phyloP scores from a whole-genome alignment of 2,113 vertebrate genomes.

The Garra rufa region DNA sequence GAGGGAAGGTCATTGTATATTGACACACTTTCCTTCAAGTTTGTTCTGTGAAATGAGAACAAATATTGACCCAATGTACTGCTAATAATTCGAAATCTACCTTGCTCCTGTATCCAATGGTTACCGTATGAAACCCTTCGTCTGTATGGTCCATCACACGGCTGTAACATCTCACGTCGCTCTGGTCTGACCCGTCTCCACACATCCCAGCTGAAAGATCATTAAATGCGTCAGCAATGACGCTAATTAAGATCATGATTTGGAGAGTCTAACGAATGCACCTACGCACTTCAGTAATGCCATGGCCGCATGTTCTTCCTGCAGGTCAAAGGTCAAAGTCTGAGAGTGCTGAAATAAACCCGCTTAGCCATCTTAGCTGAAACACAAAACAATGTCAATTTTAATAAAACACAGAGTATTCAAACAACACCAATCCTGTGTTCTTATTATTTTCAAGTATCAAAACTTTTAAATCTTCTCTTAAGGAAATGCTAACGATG shows the following conservation, averaged over 20 bases:
- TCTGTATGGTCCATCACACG: background rate
- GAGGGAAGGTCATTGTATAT: background rate
- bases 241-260: background rate
- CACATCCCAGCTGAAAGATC: background rate
- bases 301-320: background rate
- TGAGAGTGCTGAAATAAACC: background rate
- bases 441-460: too few relatives aligned
- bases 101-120: constrained; percentile 26
- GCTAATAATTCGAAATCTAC: constrained; percentile 4
- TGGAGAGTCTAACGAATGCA: background rate
- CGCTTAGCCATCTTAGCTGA: background rate
- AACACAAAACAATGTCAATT: background rate
- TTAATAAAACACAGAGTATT: background rate
- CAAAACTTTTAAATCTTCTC: too few relatives aligned
- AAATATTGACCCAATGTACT: constrained; percentile 15
- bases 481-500: background rate
- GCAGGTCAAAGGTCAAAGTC: background rate
- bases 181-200: background rate
- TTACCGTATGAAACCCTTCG: background rate
- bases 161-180: background rate
- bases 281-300: background rate
- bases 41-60: constrained; percentile 14
- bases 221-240: background rate
- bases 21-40: constrained; percentile 7
- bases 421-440: background rate